These are phyloP conservation scores for Nannoperca obscura DNA, from an alignment of 2,797 vertebrate genomes.

Conservation along the genomic window DNA sequence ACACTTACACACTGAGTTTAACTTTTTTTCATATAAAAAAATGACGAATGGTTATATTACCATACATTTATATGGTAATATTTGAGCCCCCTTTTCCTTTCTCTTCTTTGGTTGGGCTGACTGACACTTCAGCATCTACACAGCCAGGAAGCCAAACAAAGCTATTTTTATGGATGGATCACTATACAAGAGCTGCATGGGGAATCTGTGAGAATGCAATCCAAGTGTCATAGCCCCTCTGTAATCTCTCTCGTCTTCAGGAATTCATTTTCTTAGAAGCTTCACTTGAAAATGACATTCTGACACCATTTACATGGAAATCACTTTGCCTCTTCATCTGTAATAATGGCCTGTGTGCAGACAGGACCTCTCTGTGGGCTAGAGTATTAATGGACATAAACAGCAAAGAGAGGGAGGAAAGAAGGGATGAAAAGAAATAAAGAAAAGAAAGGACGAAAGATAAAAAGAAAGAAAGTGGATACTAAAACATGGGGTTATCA, in stretches of 20 bases:
- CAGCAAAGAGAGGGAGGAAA: slow-evolving; percentile 17
- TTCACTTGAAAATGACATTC: slow-evolving; percentile 81
- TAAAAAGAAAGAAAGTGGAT: slow-evolving; percentile 14
- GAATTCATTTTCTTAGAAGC: slow-evolving; percentile 84
- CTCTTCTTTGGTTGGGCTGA: slow-evolving; percentile 60
- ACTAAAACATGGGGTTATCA: slow-evolving; percentile 36
- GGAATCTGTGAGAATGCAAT: slow-evolving; percentile 81
- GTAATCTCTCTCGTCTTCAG: slow-evolving; percentile 81
- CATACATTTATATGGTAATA: slow-evolving; percentile 78
- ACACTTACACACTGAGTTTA: slow-evolving; percentile 27
- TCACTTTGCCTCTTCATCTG: slow-evolving; percentile 79
- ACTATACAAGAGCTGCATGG: slow-evolving; percentile 78
- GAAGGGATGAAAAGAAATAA: neutral
- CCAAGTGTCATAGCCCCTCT: slow-evolving; percentile 74
- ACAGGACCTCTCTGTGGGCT: slow-evolving; percentile 72
- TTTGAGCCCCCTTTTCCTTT: slow-evolving; percentile 51
- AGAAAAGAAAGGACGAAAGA: slow-evolving; percentile 17
- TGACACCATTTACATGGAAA: slow-evolving; percentile 88
- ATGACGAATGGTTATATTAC: slow-evolving; percentile 70
- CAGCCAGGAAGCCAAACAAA: slow-evolving; percentile 73
- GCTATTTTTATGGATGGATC: slow-evolving; percentile 82
- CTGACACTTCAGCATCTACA: slow-evolving; percentile 72
- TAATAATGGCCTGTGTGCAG: slow-evolving; percentile 71
- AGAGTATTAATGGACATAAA: slow-evolving; percentile 69
- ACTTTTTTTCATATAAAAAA: slow-evolving; percentile 66